Conservation (phyloP, 2,797 vertebrate species). For the Danio choprae region DNA sequence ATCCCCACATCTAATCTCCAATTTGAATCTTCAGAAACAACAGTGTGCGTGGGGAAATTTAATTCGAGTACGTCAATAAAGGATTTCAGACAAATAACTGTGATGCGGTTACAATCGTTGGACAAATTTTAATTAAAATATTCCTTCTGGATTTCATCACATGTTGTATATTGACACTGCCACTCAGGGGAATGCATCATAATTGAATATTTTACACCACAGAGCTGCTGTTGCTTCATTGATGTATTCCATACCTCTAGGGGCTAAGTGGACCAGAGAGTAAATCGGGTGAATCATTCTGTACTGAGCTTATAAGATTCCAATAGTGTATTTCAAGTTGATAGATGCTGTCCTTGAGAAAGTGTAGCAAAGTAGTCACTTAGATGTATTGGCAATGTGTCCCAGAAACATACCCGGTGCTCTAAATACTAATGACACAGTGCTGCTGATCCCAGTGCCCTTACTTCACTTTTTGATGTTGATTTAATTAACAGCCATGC, state of each 20-base stretch:
- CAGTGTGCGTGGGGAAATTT: slow-evolving; percentile 33
- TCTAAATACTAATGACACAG: slow-evolving; percentile 47
- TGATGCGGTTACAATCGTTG: slow-evolving; percentile 39
- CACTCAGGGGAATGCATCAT: slow-evolving; percentile 56
- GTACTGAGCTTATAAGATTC: slow-evolving; percentile 54
- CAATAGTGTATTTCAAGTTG: slow-evolving; percentile 56
- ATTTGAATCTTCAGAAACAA: slow-evolving; percentile 40
- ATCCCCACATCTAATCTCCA: slow-evolving; percentile 43
- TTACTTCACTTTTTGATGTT: slow-evolving; percentile 41
- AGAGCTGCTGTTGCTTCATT: slow-evolving; percentile 44
- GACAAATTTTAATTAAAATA: slow-evolving; percentile 63
- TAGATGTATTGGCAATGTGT: slow-evolving; percentile 54
- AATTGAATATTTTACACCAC: slow-evolving; percentile 58
- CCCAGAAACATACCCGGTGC: slow-evolving; percentile 28
- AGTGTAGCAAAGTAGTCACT: slow-evolving; percentile 52
- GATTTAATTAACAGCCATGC: slow-evolving; percentile 43
- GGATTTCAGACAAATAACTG: slow-evolving; percentile 58
- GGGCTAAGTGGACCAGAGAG: slow-evolving; percentile 33
- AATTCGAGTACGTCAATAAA: slow-evolving; percentile 49
- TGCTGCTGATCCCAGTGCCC: slow-evolving; percentile 36
- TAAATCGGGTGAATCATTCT: slow-evolving; percentile 46
- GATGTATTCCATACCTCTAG: slow-evolving; percentile 46
- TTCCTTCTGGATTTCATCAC: slow-evolving; percentile 56
- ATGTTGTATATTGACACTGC: slow-evolving; percentile 56
- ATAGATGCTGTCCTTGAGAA: slow-evolving; percentile 64